phyloP scores from a whole-genome alignment of 1,140 invertebrate species.

The Plectus sambesii region DNA sequence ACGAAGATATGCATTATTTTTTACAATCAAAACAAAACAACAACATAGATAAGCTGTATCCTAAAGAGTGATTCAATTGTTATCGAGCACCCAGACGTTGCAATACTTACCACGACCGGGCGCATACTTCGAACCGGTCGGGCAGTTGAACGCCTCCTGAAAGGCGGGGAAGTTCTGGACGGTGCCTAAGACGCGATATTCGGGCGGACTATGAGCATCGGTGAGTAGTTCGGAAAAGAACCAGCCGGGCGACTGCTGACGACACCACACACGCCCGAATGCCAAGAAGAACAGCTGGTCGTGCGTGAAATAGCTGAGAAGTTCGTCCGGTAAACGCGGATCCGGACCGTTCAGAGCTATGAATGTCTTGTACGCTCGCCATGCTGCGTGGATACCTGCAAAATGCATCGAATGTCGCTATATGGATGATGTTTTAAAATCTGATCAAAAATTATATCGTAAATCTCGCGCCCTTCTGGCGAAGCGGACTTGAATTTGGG shows the following conservation, averaged over 20 bases:
- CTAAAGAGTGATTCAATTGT: too few relatives aligned
- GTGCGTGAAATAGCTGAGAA: too few relatives aligned
- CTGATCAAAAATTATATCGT: too few relatives aligned
- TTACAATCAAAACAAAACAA: too few relatives aligned
- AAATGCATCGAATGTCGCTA: too few relatives aligned
- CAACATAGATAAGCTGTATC: too few relatives aligned
- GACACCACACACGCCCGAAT: slow-evolving; percentile 1
- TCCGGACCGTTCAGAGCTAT: not conserved
- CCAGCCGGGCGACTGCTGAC: not conserved
- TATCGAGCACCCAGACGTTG: too few relatives aligned
- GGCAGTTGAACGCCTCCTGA: slow-evolving; percentile 3
- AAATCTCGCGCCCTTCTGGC: too few relatives aligned
- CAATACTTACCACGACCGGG: too few relatives aligned
- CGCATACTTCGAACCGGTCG: not conserved
- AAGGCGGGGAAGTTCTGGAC: slow-evolving; percentile 7
- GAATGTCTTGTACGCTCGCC: not conserved
- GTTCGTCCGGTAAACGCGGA: slow-evolving; percentile 1
- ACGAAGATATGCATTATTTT: too few relatives aligned
- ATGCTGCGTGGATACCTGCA: slow-evolving; percentile 5
- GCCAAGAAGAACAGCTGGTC: slow-evolving; percentile 11
- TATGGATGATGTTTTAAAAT: too few relatives aligned
- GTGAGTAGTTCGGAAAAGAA: not conserved
- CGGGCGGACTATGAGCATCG: not conserved
- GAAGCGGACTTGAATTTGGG: too few relatives aligned
- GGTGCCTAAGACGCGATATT: not conserved